Conservation (phyloP, 2,797 vertebrate genomes). For the Labeo calbasu region DNA sequence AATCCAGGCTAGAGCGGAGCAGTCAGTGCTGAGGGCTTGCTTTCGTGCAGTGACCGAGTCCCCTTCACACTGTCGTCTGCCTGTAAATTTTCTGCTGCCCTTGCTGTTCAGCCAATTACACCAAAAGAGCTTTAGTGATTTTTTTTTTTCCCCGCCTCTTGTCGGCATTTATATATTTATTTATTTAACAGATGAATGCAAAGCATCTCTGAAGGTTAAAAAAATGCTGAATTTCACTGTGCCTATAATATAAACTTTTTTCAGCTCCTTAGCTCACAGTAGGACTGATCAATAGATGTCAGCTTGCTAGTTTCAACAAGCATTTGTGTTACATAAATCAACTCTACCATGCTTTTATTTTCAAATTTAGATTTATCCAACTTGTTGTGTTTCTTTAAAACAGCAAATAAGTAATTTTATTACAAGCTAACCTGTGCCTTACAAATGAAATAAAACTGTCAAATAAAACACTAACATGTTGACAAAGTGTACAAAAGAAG, state of each 20-base stretch:
- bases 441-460: constrained; percentile 44
- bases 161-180: constrained; percentile 72
- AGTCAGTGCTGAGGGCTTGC: constrained; percentile 68
- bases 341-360: constrained; percentile 59
- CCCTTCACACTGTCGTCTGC: constrained; percentile 86
- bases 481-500: constrained; percentile 35
- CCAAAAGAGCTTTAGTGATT: constrained; percentile 85
- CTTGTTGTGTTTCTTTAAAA: constrained; percentile 28
- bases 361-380: constrained; percentile 57
- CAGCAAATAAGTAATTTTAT: constrained; percentile 52
- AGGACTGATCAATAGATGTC: constrained; percentile 76
- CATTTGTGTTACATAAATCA: constrained; percentile 60
- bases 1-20: constrained; percentile 27
- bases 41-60: constrained; percentile 82
- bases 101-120: constrained; percentile 88
- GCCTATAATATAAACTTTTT: constrained; percentile 75
- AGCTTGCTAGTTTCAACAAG: constrained; percentile 70
- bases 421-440: constrained; percentile 33
- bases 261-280: constrained; percentile 57
- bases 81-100: constrained; percentile 87
- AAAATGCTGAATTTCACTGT: constrained; percentile 81
- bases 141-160: constrained; percentile 65
- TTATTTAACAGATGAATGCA: constrained; percentile 81
- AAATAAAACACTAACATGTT: constrained; percentile 38
- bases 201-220: constrained; percentile 83